Percentiles rank a stretch among this genome's conserved stretches.
Evolutionary conservation across 2,888 invertebrate genomes (phyloP).

Genomic region (Spicauda simplicius): DNA sequence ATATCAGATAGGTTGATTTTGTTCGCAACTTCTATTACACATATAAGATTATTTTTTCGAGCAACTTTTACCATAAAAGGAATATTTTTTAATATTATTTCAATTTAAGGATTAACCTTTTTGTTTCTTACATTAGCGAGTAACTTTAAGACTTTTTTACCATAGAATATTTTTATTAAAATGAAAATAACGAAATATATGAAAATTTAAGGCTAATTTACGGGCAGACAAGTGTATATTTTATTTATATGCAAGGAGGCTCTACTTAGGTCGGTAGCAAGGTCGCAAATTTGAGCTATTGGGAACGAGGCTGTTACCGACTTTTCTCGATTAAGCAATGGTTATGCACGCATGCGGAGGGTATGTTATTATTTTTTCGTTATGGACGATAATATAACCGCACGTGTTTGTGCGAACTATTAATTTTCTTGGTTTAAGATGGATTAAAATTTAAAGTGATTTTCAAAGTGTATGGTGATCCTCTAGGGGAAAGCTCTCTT

Average conservation of each 20-base stretch:
- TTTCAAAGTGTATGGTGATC: too few species aligned
- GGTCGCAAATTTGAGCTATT: conserved; percentile 78
- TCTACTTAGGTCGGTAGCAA: conserved; percentile 63
- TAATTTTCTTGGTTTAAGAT: background rate
- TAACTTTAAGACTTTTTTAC: too few species aligned
- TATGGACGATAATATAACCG: conserved; percentile 51
- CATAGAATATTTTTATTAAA: too few species aligned
- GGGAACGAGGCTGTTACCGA: conserved; percentile 68
- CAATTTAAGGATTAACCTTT: too few species aligned
- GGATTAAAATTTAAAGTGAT: background rate
- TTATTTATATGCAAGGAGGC: conserved; percentile 47
- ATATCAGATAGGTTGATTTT: too few species aligned
- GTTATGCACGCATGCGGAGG: conserved; percentile 59
- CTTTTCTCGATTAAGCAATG: conserved; percentile 67
- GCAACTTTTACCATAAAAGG: too few species aligned
- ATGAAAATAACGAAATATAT: too few species aligned
- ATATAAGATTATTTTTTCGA: too few species aligned
- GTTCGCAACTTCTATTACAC: too few species aligned
- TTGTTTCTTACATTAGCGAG: too few species aligned
- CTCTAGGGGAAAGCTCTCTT: too few species aligned
- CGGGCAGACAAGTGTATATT: conserved; percentile 56
- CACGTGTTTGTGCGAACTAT: background rate
- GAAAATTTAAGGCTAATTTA: conserved; percentile 42
- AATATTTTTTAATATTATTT: too few species aligned
- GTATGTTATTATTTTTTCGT: conserved; percentile 77